A percentile compares a stretch with the other conserved stretches of the same genome.
Evolutionary conservation across 2,888 invertebrate genomes (phyloP).

Genomic region (Drosophila prolongata): DNA sequence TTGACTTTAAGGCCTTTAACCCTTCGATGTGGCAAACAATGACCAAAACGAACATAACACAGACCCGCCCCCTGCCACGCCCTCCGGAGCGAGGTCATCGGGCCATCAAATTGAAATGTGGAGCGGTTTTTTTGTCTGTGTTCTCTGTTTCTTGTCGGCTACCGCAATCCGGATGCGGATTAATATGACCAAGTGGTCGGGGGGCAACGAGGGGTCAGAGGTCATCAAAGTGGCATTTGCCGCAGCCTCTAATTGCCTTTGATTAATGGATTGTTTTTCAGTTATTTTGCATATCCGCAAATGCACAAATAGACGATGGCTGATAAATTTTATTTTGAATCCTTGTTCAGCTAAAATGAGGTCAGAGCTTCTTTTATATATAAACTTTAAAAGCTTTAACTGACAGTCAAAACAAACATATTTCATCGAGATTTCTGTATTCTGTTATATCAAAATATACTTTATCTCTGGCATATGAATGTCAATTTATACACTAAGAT

Average conservation of each 20-base stretch:
- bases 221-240: slow-evolving; percentile 66
- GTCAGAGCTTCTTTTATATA: background rate
- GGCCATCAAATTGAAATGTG: slow-evolving; percentile 69
- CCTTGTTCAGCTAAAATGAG: background rate
- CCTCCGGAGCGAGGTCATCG: slow-evolving; percentile 54
- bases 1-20: slow-evolving; percentile 67
- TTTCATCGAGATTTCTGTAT: background rate
- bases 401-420: background rate
- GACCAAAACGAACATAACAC: slow-evolving; percentile 14
- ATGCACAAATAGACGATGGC: slow-evolving; percentile 52
- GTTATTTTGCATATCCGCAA: slow-evolving; percentile 33
- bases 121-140: slow-evolving; percentile 32
- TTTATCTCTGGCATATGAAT: background rate
- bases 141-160: slow-evolving; percentile 23
- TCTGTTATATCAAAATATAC: background rate
- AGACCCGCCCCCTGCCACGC: slow-evolving; percentile 11
- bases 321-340: slow-evolving; percentile 46
- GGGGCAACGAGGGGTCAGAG: slow-evolving; percentile 15
- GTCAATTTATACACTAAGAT: background rate
- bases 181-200: slow-evolving; percentile 29
- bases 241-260: slow-evolving; percentile 57
- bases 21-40: slow-evolving; percentile 51
- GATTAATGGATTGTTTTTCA: slow-evolving; percentile 56
- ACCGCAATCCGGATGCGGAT: slow-evolving; percentile 36
- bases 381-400: background rate